Evolutionary conservation across 2,888 invertebrate species (phyloP), one percentile per base, ranked within the genome.

Genomic region (Heliconius cydno): DNA sequence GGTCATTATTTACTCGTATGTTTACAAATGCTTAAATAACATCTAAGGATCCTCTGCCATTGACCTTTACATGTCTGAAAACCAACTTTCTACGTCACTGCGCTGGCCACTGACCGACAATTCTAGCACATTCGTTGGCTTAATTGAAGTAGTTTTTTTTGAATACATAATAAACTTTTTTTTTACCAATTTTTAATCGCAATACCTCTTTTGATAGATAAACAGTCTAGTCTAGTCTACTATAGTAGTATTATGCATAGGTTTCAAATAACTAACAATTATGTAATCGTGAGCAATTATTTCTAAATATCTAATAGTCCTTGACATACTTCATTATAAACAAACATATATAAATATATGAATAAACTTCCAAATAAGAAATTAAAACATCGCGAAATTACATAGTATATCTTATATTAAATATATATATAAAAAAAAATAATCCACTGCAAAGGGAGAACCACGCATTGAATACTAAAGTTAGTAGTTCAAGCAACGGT

Each of bases 11-110:
- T 46, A 34, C 34, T 34, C 34, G 34, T 34, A 46, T 70, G 25
- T 60, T 70, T 68, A 10, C 57, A 68, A 68, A 79, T 46, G 15
- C 28, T 46, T 52, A 68, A 68, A 46, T 5, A 71, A 67, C 65
- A 13, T 57, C 38, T 74, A 28, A 74, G 28, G 30, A 74, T 73
- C 73, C 10, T 74, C 68, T 81, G 81, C 65, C 77, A 81, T 77
- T 81, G 81, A 81, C 81, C 81, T 81, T 79, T 65, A 38, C 28
- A 63, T 70, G 63, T 68, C 76, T 76, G 79, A 79, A 81, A 79
- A 68, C 52, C 57, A 77, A 71, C 57, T 60, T 60, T 79, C 77
- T 75, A 77, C 74, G 71, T 67, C 77, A 75, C 66, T 77, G 28
- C 63, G 75, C 19, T 75, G 74, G 81, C 79, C 79, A 79, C 65